Base-by-base conservation (phyloP, 2,888 invertebrate genomes). In the Holacanthella duospinosa region DNA sequence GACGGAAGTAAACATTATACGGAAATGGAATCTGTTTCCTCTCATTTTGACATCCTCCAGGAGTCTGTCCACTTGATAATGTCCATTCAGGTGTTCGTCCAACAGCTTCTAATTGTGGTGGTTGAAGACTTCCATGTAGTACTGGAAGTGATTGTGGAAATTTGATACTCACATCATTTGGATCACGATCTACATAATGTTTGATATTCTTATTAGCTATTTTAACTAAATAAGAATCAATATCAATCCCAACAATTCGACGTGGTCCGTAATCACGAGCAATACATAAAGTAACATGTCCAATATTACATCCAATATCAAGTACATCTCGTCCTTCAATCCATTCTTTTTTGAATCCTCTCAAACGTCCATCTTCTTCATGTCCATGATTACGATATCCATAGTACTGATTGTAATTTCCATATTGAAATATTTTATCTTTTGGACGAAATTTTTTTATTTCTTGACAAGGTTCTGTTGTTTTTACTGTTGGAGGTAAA, bases 261-360 rank as follows among this genome's bases (percentile, higher is more conserved):
- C 84, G 84, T 1, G 96, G 94, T 43, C 85, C 82, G 72, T 91
- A 86, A 74, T 92, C 88, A 67, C 89, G 82, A 0, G 93, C 97
- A 58, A 99, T 83, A 0, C 88, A 86, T 48, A 96, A 83, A 12
- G 97, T 93, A 71, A 99, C 85, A 76, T 94, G 92, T 1, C 99
- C 99, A 66, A 93, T 89, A 79, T 99, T 99, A 78, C 97, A 99
- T 21, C 99, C 99, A 75, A 99, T 89, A 76, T 99, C 99, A 68
- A 99, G 80, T 55, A 97, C 87, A 78, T 93, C 90, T 78, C 91
- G 94, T 69, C 86, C 86, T 68, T 85, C 82, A 77, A 97, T 95
- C 75, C 95, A 82, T 74, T 92, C 87, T 54, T 83, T 80, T 74
- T 89, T 85, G 74, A 97, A 87, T 62, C 88, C 86, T 74, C 85